Conservation (phyloP, 2,888 invertebrate genomes). For the Eilema caniola region DNA sequence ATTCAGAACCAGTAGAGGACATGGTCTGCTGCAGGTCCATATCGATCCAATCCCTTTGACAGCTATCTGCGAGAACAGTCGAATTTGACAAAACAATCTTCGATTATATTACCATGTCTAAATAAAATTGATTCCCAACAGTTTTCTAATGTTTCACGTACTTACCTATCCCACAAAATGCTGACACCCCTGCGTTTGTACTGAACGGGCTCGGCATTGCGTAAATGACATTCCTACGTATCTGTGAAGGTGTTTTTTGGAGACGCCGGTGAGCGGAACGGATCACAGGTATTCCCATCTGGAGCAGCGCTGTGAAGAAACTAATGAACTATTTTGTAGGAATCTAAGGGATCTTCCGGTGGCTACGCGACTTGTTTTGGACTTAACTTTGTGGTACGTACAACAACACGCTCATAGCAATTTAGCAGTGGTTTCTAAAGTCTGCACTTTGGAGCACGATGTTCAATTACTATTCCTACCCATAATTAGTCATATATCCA, state of each 20-base stretch:
- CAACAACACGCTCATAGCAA: too few species aligned
- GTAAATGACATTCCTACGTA: slow-evolving; percentile 74
- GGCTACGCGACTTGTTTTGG: slow-evolving; percentile 8
- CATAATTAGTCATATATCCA: too few species aligned
- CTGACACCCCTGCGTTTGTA: slow-evolving; percentile 22
- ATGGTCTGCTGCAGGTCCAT: too few species aligned
- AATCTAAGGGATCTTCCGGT: slow-evolving; percentile 59
- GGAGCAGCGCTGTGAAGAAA: slow-evolving; percentile 59
- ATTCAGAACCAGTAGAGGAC: too few species aligned
- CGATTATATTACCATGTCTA: too few species aligned
- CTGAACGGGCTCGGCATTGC: slow-evolving; percentile 18
- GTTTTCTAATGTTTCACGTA: background rate
- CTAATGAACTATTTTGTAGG: slow-evolving; percentile 63
- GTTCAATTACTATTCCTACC: too few species aligned
- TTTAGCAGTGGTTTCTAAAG: too few species aligned
- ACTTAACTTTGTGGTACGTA: too few species aligned
- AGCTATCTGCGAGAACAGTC: too few species aligned
- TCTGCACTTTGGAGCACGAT: too few species aligned
- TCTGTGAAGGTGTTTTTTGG: slow-evolving; percentile 72
- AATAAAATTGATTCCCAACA: background rate
- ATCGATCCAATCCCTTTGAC: too few species aligned
- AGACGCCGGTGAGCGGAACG: slow-evolving; percentile 71
- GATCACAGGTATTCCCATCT: slow-evolving; percentile 66
- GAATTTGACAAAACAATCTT: too few species aligned
- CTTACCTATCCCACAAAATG: slow-evolving; percentile 5